These are phyloP conservation scores for Mesopsocus fuscifrons DNA, from an alignment of 2,888 invertebrate species.

Conservation along the genomic window DNA sequence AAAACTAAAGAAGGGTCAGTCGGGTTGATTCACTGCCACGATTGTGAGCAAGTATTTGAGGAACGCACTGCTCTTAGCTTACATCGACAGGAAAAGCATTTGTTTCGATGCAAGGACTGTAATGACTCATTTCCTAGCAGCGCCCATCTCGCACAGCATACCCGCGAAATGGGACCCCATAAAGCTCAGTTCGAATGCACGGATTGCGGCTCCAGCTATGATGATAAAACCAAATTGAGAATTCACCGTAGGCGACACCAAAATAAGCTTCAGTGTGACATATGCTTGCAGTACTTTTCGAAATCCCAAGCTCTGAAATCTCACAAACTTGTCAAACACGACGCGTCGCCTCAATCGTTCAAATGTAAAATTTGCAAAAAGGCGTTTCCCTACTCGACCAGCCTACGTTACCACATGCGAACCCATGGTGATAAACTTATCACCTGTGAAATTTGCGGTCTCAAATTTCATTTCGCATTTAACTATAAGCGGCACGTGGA, in stretches of 20 bases:
- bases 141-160: background rate
- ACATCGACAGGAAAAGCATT: no score
- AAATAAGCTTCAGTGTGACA: background rate
- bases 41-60: no score
- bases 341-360: slow-evolving; percentile 14
- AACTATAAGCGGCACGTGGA: background rate
- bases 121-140: background rate
- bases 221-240: background rate
- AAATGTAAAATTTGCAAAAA: slow-evolving; percentile 43
- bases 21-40: no score
- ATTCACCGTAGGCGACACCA: background rate
- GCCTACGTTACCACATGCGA: background rate
- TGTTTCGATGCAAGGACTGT: background rate
- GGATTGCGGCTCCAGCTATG: background rate
- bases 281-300: background rate
- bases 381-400: slow-evolving; percentile 28
- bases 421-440: slow-evolving; percentile 5
- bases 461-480: slow-evolving; percentile 1
- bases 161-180: background rate
- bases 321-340: no score
- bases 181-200: background rate
- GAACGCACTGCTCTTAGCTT: no score
- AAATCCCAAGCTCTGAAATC: background rate
- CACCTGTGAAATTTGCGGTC: slow-evolving; percentile 2
- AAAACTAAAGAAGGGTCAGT: no score